Evolutionary conservation across 2,888 invertebrate species (phyloP).

Genomic region (Dicyrtomina minuta): DNA sequence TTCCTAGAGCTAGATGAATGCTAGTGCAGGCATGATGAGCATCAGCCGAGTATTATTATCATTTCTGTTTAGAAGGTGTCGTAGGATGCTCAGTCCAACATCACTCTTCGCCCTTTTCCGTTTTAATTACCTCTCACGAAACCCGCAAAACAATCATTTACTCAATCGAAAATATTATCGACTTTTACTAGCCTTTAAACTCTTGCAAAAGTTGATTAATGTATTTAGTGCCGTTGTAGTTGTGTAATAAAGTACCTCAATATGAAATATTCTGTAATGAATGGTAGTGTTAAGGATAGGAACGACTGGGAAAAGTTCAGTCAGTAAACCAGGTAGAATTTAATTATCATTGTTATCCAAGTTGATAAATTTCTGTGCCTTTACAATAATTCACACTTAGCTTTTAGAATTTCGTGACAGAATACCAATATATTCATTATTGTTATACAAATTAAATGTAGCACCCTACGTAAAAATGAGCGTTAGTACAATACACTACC

Average conservation of each 20-base stretch:
- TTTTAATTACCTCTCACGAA: neutral
- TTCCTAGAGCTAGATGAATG: too few relatives aligned
- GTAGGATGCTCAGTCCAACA: too few relatives aligned
- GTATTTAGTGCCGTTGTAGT: neutral
- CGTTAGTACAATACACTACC: too few relatives aligned
- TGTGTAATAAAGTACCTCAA: neutral
- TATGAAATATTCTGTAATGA: neutral
- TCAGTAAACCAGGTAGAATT: neutral
- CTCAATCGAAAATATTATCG: conserved; percentile 4
- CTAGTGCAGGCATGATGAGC: too few relatives aligned
- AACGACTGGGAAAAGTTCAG: neutral
- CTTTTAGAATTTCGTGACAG: conserved; percentile 5
- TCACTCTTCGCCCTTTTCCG: too few relatives aligned
- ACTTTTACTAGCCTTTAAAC: neutral
- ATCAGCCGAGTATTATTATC: too few relatives aligned
- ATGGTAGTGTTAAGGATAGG: neutral
- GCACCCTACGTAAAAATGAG: too few relatives aligned
- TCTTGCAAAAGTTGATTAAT: neutral
- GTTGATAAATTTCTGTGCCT: conserved; percentile 16
- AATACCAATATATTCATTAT: neutral
- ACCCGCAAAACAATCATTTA: conserved; percentile 7
- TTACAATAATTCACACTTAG: neutral
- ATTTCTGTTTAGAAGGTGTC: too few relatives aligned
- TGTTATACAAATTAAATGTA: too few relatives aligned
- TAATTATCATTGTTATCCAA: conserved; percentile 2